Percentiles rank a stretch among this genome's conserved stretches.
Evolutionary conservation across 2,113 vertebrate species (phyloP).

Genomic region (Myxocyprinus asiaticus): DNA sequence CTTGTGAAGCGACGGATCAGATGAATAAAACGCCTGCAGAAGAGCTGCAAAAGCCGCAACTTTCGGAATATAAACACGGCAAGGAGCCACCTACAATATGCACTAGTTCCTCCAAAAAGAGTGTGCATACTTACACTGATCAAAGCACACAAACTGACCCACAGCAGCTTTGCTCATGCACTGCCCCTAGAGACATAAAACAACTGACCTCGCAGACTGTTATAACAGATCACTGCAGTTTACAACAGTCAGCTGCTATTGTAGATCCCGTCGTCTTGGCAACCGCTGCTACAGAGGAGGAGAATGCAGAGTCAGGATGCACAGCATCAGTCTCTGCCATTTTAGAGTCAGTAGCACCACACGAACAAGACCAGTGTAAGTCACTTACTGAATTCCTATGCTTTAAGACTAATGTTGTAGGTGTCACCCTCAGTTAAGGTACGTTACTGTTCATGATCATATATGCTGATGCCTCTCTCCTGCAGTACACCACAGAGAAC

Average conservation of each 20-base stretch:
- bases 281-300: background rate
- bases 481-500: background rate
- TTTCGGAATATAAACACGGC: background rate
- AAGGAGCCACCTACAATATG: background rate
- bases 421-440: too few relatives aligned
- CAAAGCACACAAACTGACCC: conserved; percentile 51
- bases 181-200: background rate
- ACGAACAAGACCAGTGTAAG: conserved; percentile 27
- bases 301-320: conserved; percentile 12
- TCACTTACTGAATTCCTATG: background rate
- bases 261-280: conserved; percentile 1
- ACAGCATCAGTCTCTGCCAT: background rate
- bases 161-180: conserved; percentile 12
- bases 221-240: too few relatives aligned
- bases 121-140: conserved; percentile 2
- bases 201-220: background rate
- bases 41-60: background rate
- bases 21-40: background rate
- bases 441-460: background rate
- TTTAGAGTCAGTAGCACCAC: background rate
- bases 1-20: background rate
- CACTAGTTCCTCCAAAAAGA: background rate
- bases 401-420: too few relatives aligned
- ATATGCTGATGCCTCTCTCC: background rate
- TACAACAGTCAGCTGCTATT: background rate